Conservation (phyloP, 30 jellyfish, hydroid and myxozoan genomes). For the Pelagia noctiluca region DNA sequence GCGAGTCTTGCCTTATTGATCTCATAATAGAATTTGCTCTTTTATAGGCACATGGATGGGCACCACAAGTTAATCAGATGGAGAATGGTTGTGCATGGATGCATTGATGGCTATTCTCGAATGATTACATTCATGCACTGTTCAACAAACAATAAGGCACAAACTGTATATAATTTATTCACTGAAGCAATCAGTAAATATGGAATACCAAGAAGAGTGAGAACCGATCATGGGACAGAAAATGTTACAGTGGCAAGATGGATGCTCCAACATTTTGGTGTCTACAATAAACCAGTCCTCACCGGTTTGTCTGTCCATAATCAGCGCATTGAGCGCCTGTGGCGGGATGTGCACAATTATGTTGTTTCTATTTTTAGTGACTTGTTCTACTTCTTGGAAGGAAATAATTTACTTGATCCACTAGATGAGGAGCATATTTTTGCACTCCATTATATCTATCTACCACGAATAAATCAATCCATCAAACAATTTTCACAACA, state of each 20-base stretch:
- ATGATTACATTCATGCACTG: constrained; percentile 6
- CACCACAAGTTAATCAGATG: constrained; percentile 33
- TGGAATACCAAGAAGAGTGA: background rate
- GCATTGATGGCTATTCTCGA: constrained; percentile 53
- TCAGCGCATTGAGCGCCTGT: constrained; percentile 42
- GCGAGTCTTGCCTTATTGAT: too few species aligned
- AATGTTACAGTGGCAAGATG: constrained; percentile 38
- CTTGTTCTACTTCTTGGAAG: constrained; percentile 13
- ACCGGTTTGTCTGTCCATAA: constrained; percentile 27
- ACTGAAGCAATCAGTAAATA: constrained; percentile 24
- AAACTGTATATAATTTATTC: constrained; percentile 20
- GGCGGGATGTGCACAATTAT: constrained; percentile 25
- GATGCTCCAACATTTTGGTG: constrained; percentile 35
- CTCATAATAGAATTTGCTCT: too few species aligned
- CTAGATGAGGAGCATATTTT: constrained; percentile 4
- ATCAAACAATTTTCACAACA: too few species aligned
- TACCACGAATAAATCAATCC: too few species aligned
- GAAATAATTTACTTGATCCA: constrained; percentile 10
- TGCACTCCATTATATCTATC: too few species aligned
- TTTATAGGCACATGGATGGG: constrained; percentile 61
- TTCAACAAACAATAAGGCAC: constrained; percentile 17
- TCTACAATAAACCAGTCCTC: constrained; percentile 36
- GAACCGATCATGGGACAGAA: constrained; percentile 58
- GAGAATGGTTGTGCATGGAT: constrained; percentile 42
- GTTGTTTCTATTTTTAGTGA: constrained; percentile 20